phyloP scores from a whole-genome alignment of 2,888 invertebrate species.

The Pomacea canaliculata region DNA sequence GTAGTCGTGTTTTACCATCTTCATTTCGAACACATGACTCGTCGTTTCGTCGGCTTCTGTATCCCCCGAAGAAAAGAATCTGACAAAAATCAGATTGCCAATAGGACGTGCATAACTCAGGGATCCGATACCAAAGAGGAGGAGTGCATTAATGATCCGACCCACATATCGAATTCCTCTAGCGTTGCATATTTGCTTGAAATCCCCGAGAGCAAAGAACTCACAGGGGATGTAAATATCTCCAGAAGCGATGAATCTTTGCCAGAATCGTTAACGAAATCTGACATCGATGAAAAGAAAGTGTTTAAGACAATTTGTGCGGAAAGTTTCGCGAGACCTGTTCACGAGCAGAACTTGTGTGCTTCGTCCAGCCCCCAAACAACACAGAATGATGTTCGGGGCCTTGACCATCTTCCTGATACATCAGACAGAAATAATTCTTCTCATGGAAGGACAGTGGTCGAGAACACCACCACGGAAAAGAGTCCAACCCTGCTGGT shows the following conservation, averaged over 20 bases:
- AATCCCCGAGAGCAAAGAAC: neutral
- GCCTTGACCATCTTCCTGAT: too few species aligned
- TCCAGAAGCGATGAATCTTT: neutral
- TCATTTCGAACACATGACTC: conserved; percentile 35
- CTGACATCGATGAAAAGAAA: too few species aligned
- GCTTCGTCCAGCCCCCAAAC: too few species aligned
- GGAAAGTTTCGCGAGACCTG: too few species aligned
- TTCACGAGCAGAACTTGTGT: too few species aligned
- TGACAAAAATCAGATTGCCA: conserved; percentile 23
- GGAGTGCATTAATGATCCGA: too few species aligned
- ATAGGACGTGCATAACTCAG: too few species aligned
- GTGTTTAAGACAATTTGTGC: too few species aligned
- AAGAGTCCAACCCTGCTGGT: conserved; percentile 22
- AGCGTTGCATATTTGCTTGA: too few species aligned
- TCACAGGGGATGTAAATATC: neutral
- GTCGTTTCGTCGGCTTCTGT: neutral
- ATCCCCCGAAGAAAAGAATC: neutral
- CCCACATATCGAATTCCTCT: too few species aligned
- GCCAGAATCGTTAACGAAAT: neutral
- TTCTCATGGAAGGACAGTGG: neutral
- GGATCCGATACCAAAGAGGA: too few species aligned
- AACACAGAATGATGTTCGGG: neutral
- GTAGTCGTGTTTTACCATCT: conserved; percentile 49
- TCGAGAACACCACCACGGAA: conserved; percentile 1
- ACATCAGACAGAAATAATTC: neutral